Base-by-base conservation (phyloP, 2,113 vertebrate species). In the Hydrolagus affinis region DNA sequence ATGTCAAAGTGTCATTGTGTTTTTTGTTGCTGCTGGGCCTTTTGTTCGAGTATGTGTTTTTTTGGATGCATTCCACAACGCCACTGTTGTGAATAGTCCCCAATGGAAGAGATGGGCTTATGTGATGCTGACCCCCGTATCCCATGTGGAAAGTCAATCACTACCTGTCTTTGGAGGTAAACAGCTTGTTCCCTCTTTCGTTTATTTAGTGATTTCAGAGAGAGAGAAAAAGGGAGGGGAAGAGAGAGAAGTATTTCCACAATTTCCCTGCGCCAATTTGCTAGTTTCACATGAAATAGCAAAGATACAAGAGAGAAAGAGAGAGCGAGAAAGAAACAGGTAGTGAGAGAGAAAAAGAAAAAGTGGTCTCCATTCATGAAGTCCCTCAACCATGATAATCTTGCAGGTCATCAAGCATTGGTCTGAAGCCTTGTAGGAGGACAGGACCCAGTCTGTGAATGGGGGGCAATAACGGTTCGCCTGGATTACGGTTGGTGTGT, bases 401-500 rank as follows among this genome's bases (percentile, higher is more conserved):
- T 87, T 64, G 62, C 87, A 86, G 75, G 78, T 88, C 86, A 75
- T 7, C 86, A 32, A 87, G 72, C 12, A 7, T 78, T 85, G 86
- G 72, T 77, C 83, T 85, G 85, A 85, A 86, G 85, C 30, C 88
- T 88, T 89, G 87, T 83, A 86, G 89, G 92, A 90, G 90, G 87
- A 87, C 86, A 80, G 88, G 89, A 89, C 87, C 86, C 85, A 30
- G 85, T 85, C 74, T 85, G 85, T 87, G 86, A 88, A 88, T 89
- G 89, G 88, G 89, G 88, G 91, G 89, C 86, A 91, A 92, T 90
- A 94, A 87, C 89, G 88, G 91, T 86, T 88, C 90, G 87, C 91
- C 92, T 75, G 92, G 92, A 90, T 89, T 93, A 92, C 89, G 93
- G 91, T 92, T 94, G 92, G 91, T 93, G 91, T 89, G 89, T 91